Evolutionary conservation across 2,797 vertebrate species (phyloP).

Genomic region (Amblyraja radiata): DNA sequence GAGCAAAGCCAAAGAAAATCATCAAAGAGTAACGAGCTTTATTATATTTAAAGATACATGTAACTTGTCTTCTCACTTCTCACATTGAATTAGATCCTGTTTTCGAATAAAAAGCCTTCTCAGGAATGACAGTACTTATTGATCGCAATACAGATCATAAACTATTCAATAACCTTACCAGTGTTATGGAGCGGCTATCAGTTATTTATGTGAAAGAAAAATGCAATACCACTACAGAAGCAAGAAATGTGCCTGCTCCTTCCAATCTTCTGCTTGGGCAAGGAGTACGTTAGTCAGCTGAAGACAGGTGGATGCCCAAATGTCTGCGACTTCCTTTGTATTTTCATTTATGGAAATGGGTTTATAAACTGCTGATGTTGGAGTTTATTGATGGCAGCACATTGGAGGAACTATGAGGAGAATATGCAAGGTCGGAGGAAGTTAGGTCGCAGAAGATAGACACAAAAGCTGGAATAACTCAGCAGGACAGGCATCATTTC

Average conservation of each 20-base stretch:
- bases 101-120: constrained; percentile 32
- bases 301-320: not conserved
- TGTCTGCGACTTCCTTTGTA: not conserved
- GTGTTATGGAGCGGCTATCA: constrained; percentile 1
- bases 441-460: too few species aligned
- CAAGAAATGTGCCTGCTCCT: not conserved
- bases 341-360: not conserved
- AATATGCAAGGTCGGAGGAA: not conserved
- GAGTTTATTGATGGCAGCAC: not conserved
- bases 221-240: not conserved
- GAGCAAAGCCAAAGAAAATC: not conserved
- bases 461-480: too few species aligned
- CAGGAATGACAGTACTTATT: constrained; percentile 33
- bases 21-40: not conserved
- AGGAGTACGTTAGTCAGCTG: not conserved
- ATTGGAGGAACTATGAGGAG: not conserved
- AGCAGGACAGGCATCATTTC: too few species aligned
- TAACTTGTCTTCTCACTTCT: not conserved
- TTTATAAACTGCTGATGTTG: not conserved
- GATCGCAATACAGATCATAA: constrained; percentile 42
- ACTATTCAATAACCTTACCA: constrained; percentile 40
- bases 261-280: not conserved
- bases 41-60: not conserved
- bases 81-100: not conserved
- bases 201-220: not conserved